Evolutionary conservation across 2,888 invertebrate genomes (phyloP).

Genomic region (Diogma glabrata): DNA sequence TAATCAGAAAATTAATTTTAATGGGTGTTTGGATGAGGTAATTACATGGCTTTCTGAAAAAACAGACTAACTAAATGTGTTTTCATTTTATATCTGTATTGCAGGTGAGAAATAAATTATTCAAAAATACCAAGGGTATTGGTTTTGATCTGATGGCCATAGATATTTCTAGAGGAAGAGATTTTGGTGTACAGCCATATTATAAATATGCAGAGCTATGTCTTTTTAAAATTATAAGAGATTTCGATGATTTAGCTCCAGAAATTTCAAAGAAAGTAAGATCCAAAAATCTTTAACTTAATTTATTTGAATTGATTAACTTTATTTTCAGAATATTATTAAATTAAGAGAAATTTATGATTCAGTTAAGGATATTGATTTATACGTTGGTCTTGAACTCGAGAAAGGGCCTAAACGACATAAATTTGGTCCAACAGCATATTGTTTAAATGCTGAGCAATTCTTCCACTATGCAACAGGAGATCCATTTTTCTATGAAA

Average conservation of each 20-base stretch:
- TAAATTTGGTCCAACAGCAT: conserved; percentile 3
- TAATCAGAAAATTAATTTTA: conserved; percentile 4
- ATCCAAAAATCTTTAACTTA: not conserved
- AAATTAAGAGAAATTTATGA: not conserved
- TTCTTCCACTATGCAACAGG: not conserved
- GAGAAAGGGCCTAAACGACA: not conserved
- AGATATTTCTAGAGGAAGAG: not conserved
- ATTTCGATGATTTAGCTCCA: not conserved
- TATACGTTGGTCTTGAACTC: not conserved
- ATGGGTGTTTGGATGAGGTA: not conserved
- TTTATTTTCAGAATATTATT: not conserved
- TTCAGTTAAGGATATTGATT: not conserved
- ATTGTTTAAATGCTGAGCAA: not conserved
- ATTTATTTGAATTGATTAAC: not conserved
- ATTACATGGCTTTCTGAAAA: not conserved
- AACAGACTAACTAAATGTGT: not conserved
- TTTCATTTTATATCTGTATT: not conserved
- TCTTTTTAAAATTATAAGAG: not conserved
- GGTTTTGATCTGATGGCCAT: not conserved
- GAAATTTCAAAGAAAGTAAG: not conserved
- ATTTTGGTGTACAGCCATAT: conserved; percentile 1
- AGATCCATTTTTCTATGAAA: conserved; percentile 3
- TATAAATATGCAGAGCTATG: not conserved
- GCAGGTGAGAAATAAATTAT: not conserved
- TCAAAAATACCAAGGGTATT: not conserved